Evolutionary conservation across 2,797 vertebrate genomes (phyloP).

Genomic region (Pempheris klunzingeri): DNA sequence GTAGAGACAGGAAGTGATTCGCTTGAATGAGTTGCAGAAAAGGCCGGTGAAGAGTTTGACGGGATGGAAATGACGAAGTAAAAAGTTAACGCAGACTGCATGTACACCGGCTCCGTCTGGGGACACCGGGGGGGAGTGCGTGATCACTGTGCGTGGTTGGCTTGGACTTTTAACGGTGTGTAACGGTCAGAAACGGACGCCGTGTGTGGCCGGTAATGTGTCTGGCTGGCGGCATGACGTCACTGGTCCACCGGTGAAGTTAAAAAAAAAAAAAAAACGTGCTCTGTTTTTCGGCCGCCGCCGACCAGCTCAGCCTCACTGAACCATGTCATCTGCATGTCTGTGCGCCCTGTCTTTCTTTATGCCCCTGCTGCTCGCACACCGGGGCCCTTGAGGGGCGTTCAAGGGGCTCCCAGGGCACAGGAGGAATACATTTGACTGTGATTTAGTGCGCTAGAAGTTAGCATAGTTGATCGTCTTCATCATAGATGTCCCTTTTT

Average conservation of each 20-base stretch:
- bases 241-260: slow-evolving; percentile 54
- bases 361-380: no score
- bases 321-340: slow-evolving; percentile 13
- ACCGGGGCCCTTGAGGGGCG: not conserved
- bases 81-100: not conserved
- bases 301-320: slow-evolving; percentile 4
- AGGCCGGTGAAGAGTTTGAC: slow-evolving; percentile 23
- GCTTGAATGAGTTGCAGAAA: slow-evolving; percentile 75
- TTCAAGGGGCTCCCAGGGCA: not conserved
- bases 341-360: not conserved
- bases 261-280: slow-evolving; percentile 3
- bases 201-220: slow-evolving; percentile 66
- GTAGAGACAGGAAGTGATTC: slow-evolving; percentile 83
- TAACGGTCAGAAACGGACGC: slow-evolving; percentile 22
- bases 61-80: not conserved
- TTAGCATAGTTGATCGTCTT: not conserved
- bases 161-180: slow-evolving; percentile 40
- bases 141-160: slow-evolving; percentile 8
- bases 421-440: not conserved
- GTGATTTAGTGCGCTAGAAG: not conserved
- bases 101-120: not conserved
- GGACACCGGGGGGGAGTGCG: not conserved
- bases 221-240: slow-evolving; percentile 78
- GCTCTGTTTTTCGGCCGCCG: slow-evolving; percentile 19
- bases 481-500: not conserved